Evolutionary conservation across 2,888 invertebrate genomes (phyloP), one percentile per base, ranked within the genome.

Genomic region (Petrophora chlorosata): DNA sequence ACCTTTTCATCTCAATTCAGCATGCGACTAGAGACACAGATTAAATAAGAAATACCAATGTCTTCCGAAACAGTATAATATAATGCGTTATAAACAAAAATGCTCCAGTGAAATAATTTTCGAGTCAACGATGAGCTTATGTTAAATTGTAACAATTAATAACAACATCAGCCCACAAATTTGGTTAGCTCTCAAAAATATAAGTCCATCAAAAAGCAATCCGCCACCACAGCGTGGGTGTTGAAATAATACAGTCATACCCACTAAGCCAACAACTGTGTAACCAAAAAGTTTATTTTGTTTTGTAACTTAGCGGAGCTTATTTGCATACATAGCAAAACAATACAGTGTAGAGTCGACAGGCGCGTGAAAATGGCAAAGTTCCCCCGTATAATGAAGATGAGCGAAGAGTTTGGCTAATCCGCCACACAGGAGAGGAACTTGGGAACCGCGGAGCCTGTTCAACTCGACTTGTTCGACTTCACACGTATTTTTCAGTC

Each of bases 311-410:
- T 76, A 73, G 73, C 74, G 63, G 42, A 58, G 68, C 71, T 80
- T 70, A 87, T 89, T 89, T 85, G 82, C 87, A 89, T 87, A 85
- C 72, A 79, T 78, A 76, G 77, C 77, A 81, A 76, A 79, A 79
- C 73, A 76, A 64, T 61, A 43, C 58, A 65, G 65, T 68, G 70
- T 63, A 63, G 65, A 66, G 73, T 70, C 69, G 72, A 76, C 72
- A 72, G 72, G 73, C 72, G 80, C 78, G 82, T 71, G 79, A 79
- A 78, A 78, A 80, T 76, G 69, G 72, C 68, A 75, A 89, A 88
- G 79, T 87, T 87, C 65, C 38, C 57, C 57, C 69, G 86, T 80
- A 88, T 86, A 89, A 89, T 86, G 86, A 86, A 86, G 84, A 83
- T 76, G 85, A 74, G 83, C 65, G 71, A 75, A 76, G 79, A 76